These are phyloP conservation scores for Oreonectes daqikongensis DNA, from an alignment of 2,797 vertebrate species.

Conservation along the genomic window DNA sequence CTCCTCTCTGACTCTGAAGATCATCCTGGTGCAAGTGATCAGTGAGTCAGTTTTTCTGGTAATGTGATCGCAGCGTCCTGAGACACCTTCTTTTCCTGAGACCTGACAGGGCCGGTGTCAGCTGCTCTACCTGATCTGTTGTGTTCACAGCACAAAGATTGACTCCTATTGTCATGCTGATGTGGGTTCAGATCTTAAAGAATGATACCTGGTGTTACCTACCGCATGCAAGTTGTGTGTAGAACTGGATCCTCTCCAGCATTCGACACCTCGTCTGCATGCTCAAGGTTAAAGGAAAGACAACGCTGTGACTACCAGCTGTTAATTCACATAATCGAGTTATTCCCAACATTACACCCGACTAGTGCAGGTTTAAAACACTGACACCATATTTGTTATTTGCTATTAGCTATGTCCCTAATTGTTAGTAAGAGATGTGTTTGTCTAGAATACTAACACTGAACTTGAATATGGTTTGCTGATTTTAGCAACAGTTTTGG, in stretches of 20 bases:
- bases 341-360: neutral
- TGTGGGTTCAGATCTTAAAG: conserved; percentile 46
- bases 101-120: conserved; percentile 73
- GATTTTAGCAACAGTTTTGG: neutral
- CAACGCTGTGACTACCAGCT: conserved; percentile 33
- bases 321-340: conserved; percentile 11
- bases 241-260: conserved; percentile 45
- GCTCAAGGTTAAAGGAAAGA: conserved; percentile 32
- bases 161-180: conserved; percentile 66
- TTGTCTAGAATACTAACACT: too few relatives aligned
- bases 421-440: neutral
- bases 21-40: conserved; percentile 66
- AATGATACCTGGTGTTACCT: conserved; percentile 50
- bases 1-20: conserved; percentile 66
- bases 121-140: conserved; percentile 63
- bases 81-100: conserved; percentile 68
- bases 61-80: conserved; percentile 70
- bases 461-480: too few relatives aligned
- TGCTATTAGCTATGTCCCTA: too few relatives aligned
- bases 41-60: conserved; percentile 85
- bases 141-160: conserved; percentile 70
- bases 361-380: neutral
- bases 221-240: conserved; percentile 42
- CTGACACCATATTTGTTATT: neutral
- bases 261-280: conserved; percentile 40